phyloP scores from a whole-genome alignment of 2,888 invertebrate genomes.

The Mythimna vitellina region DNA sequence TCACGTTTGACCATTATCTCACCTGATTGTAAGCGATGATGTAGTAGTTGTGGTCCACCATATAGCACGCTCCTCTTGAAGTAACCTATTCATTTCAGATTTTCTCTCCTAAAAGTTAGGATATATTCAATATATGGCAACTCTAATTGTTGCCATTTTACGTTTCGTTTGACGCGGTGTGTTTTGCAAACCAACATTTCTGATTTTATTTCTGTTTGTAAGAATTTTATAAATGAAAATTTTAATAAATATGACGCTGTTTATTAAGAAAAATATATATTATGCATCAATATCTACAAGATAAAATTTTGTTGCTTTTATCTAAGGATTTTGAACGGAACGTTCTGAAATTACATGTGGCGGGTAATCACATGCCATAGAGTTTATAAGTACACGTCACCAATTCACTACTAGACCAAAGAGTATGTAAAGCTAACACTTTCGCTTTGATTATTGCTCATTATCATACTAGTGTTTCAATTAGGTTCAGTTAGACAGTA shows the following conservation, averaged over 20 bases:
- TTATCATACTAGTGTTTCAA: too few relatives aligned
- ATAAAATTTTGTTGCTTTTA: neutral
- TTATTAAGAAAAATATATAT: neutral
- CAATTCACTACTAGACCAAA: too few relatives aligned
- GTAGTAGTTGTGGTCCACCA: too few relatives aligned
- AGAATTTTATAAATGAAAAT: neutral
- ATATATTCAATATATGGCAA: conserved; percentile 7
- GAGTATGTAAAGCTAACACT: too few relatives aligned
- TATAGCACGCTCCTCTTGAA: too few relatives aligned
- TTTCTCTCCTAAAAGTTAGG: conserved; percentile 3
- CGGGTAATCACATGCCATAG: conserved; percentile 40
- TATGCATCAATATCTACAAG: neutral
- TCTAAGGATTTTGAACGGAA: conserved; percentile 10
- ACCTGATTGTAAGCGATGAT: too few relatives aligned
- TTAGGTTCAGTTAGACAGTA: too few relatives aligned
- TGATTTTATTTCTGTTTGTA: neutral
- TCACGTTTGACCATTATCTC: too few relatives aligned
- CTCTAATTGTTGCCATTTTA: neutral
- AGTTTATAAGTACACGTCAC: conserved; percentile 36
- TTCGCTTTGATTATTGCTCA: too few relatives aligned
- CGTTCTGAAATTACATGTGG: conserved; percentile 15
- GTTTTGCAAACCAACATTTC: neutral
- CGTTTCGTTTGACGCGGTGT: conserved; percentile 21
- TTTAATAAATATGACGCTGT: neutral
- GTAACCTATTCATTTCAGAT: too few relatives aligned